A percentile compares a stretch with the other conserved stretches of the same genome.
Evolutionary conservation across 1,140 invertebrate genomes (phyloP).

Genomic region (Spodoptera litura): DNA sequence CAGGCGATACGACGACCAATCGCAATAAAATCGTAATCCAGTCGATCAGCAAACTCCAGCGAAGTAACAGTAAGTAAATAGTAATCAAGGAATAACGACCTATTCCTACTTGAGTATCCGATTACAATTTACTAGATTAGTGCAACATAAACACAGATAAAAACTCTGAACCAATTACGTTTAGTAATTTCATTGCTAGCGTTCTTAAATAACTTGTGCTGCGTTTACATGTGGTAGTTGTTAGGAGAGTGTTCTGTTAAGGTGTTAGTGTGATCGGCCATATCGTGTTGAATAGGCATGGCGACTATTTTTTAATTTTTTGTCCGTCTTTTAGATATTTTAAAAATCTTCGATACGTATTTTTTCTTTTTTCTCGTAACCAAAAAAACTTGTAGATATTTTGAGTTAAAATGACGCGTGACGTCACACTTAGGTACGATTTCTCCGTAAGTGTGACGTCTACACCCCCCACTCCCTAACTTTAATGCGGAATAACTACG

Average conservation of each 20-base stretch:
- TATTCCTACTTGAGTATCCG: slow-evolving; percentile 23
- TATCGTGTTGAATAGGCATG: too few species aligned
- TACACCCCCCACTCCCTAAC: too few species aligned
- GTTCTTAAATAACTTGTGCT: slow-evolving; percentile 54
- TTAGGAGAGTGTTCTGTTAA: background rate
- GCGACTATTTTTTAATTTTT: too few species aligned
- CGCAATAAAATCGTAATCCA: slow-evolving; percentile 11
- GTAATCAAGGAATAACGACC: slow-evolving; percentile 12
- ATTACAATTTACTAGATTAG: slow-evolving; percentile 48
- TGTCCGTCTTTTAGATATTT: too few species aligned
- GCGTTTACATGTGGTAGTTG: slow-evolving; percentile 23
- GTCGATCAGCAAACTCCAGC: background rate
- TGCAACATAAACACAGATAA: slow-evolving; percentile 49
- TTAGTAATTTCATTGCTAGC: slow-evolving; percentile 55
- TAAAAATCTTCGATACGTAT: too few species aligned
- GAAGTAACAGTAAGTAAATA: slow-evolving; percentile 12
- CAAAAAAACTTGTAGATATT: too few species aligned
- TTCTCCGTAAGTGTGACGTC: too few species aligned
- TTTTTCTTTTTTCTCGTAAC: too few species aligned
- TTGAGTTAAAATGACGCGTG: too few species aligned
- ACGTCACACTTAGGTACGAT: too few species aligned
- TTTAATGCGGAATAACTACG: too few species aligned
- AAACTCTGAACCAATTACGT: slow-evolving; percentile 51
- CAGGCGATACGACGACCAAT: background rate
- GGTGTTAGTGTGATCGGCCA: too few species aligned